Evolutionary conservation across 2,113 vertebrate species (phyloP).

Genomic region (Bos indicus): DNA sequence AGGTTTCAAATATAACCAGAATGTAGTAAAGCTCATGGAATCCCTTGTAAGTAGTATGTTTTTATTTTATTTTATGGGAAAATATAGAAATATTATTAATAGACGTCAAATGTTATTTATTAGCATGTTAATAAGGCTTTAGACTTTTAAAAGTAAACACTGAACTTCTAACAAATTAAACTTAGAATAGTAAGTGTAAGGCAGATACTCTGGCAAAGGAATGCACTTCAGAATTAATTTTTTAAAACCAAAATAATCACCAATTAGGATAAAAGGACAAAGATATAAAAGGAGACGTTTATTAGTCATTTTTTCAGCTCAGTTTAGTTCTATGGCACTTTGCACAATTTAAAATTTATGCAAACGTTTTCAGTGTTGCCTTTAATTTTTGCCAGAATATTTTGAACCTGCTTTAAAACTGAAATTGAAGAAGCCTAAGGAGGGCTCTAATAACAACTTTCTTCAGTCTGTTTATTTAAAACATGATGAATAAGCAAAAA

Average conservation of each 20-base stretch:
- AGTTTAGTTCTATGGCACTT: conserved; percentile 59
- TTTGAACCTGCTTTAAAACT: conserved; percentile 62
- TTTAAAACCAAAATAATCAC: conserved; percentile 34
- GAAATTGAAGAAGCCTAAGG: conserved; percentile 59
- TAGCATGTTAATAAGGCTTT: background rate
- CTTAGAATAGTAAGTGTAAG: background rate
- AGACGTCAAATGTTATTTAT: conserved; percentile 29
- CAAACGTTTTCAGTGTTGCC: conserved; percentile 49
- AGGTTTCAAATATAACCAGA: background rate
- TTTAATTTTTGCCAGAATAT: conserved; percentile 71
- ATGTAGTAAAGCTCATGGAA: background rate
- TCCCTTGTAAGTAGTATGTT: background rate
- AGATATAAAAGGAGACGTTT: conserved; percentile 4
- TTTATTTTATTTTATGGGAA: background rate
- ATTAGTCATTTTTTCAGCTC: conserved; percentile 46
- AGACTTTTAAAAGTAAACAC: conserved; percentile 23
- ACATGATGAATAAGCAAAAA: conserved; percentile 63
- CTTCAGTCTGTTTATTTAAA: conserved; percentile 65
- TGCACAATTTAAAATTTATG: conserved; percentile 64
- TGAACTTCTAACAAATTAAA: conserved; percentile 9
- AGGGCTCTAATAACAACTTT: conserved; percentile 68
- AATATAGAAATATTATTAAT: conserved; percentile 10
- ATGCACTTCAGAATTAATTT: background rate
- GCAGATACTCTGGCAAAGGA: background rate
- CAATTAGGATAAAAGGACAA: conserved; percentile 24